A percentile compares a stretch with the other conserved stretches of the same genome.
phyloP scores from a whole-genome alignment of 92 coral and sea anemone genomes.

The Galaxea fascicularis region DNA sequence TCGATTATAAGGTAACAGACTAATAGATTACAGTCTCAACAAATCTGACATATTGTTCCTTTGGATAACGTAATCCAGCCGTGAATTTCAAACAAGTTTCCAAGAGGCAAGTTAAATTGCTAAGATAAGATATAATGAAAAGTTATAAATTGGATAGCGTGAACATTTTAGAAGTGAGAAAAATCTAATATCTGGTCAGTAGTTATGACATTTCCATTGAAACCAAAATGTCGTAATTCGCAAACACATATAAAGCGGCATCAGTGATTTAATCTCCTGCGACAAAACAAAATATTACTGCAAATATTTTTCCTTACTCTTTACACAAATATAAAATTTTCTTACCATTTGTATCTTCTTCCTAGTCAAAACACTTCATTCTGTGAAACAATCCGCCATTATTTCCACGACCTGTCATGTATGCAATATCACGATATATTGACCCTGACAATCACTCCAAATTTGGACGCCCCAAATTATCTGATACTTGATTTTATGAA shows the following conservation, averaged over 20 bases:
- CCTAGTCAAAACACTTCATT: constrained; percentile 32
- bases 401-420: constrained; percentile 14
- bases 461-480: constrained; percentile 43
- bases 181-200: neutral
- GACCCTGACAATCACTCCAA: constrained; percentile 28
- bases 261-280: neutral
- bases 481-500: constrained; percentile 41
- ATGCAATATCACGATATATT: constrained; percentile 24
- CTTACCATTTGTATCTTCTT: constrained; percentile 36
- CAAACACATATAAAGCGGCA: neutral
- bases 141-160: too few relatives aligned
- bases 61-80: neutral
- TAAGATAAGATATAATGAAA: neutral
- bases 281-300: constrained; percentile 18
- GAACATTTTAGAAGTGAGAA: neutral
- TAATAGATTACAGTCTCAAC: neutral
- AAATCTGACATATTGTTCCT: neutral
- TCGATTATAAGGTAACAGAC: too few relatives aligned
- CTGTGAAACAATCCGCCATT: constrained; percentile 18
- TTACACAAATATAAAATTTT: constrained; percentile 6
- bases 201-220: constrained; percentile 30
- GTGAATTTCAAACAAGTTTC: neutral
- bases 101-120: neutral
- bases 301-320: neutral
- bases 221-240: constrained; percentile 39